Evolutionary conservation across 2,888 invertebrate genomes (phyloP).

Genomic region (Melitaea athalia): DNA sequence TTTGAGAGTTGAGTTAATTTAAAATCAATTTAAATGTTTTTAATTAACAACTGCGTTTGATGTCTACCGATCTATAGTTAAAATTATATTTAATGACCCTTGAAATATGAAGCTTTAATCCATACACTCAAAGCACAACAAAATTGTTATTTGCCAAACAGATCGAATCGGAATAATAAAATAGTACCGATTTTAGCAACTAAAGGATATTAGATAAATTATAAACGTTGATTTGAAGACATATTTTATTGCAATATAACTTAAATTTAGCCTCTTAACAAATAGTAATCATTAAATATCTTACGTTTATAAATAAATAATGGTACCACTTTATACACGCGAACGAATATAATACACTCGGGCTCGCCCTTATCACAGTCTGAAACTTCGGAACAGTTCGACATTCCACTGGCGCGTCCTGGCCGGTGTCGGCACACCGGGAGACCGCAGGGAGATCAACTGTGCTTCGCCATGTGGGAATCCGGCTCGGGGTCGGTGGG

Average conservation of each 20-base stretch:
- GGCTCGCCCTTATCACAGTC: constrained; percentile 68
- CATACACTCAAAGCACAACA: neutral
- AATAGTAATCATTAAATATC: constrained; percentile 72
- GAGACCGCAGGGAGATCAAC: constrained; percentile 64
- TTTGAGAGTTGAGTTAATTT: neutral
- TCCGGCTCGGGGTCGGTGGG: constrained; percentile 62
- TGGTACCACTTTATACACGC: constrained; percentile 68
- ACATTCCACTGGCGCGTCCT: constrained; percentile 10
- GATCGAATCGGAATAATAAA: neutral
- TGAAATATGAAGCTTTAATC: constrained; percentile 3
- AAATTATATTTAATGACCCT: neutral
- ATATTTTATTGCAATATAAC: constrained; percentile 69
- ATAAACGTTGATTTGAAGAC: constrained; percentile 49
- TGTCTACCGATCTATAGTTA: neutral
- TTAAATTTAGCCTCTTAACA: constrained; percentile 70
- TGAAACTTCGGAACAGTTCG: constrained; percentile 39
- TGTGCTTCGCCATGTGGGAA: constrained; percentile 79
- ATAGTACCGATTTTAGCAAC: neutral
- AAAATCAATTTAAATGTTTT: neutral
- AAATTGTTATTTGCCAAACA: neutral
- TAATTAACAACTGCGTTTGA: neutral
- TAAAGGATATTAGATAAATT: constrained; percentile 35
- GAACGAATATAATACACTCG: constrained; percentile 58
- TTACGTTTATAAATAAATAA: constrained; percentile 79
- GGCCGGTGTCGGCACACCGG: constrained; percentile 33